Base-by-base conservation (phyloP, 2,113 vertebrate species). In the Polyodon spathula region DNA sequence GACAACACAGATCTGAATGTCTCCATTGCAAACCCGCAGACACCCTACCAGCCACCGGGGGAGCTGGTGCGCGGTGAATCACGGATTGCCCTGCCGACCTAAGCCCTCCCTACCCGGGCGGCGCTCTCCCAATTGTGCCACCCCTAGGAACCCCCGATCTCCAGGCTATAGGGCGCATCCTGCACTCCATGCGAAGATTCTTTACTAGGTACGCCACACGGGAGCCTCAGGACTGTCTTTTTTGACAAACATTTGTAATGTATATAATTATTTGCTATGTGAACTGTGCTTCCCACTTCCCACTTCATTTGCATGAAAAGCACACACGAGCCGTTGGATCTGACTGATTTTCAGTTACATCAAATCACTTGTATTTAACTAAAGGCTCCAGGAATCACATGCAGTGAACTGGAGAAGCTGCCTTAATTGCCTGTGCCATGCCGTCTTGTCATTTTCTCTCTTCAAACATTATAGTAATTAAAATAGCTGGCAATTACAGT, bases 381-480 rank as follows among this genome's bases (percentile, higher is more conserved):
- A 16, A 41, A 50, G 67, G 58, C 67, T 56, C 54, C 48, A 54
- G 62, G 27, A 48, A 60, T 42, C 53, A 57, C 62, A 60, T 54
- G 42, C 51, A 37, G 38, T 61, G 51, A 59, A 54, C 67, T 56
- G 63, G 54, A 52, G 61, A 54, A 68, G 50, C 6, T 38, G 61
- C 59, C 42, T 63, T 70, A 76, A 76, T 72, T 59, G 69, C 73
- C 63, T 74, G 61, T 66, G 66, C 66, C 68, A 69, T 57, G 7
- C 54, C 63, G 65, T 62, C 67, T 67, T 66, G 71, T 60, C 75
- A 68, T 61, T 61, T 68, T 68, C 69, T 75, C 73, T 78, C 69
- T 46, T 67, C 68, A 70, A 61, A 58, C 14, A 65, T 4, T 67
- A 71, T 67, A 63, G 55, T 72, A 71, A 79, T 73, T 76, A 71